Percentiles rank a stretch among this genome's conserved stretches.
Conservation (phyloP, 2,888 invertebrate genomes). For the Cosmia pyralina region DNA sequence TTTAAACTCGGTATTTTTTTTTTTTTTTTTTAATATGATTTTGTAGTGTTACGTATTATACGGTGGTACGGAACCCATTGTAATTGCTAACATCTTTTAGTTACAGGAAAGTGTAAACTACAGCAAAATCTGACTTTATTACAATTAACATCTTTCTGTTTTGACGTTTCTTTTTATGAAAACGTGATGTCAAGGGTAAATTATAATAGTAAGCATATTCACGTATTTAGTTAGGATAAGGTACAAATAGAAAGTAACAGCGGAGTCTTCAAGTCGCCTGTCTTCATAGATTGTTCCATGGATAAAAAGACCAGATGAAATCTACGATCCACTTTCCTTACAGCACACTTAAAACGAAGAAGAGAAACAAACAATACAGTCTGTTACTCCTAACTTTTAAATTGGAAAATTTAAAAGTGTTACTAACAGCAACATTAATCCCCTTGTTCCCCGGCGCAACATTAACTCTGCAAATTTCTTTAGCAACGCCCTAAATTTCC, state of each 20-base stretch:
- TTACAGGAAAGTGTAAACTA: neutral
- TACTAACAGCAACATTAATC: conserved; percentile 53
- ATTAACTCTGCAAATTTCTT: conserved; percentile 60
- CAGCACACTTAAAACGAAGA: neutral
- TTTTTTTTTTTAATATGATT: too few species aligned
- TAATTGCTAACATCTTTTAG: too few species aligned
- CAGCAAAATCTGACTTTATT: neutral
- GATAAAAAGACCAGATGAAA: neutral
- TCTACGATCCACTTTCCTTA: neutral
- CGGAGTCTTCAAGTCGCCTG: neutral
- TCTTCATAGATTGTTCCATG: neutral
- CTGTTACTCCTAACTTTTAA: conserved; percentile 50
- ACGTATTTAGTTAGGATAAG: neutral
- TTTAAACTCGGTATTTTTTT: too few species aligned
- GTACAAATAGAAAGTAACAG: neutral
- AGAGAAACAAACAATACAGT: conserved; percentile 15
- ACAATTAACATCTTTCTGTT: neutral
- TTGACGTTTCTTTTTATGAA: neutral
- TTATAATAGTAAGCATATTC: neutral
- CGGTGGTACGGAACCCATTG: too few species aligned
- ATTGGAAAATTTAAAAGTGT: conserved; percentile 57
- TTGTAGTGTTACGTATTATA: too few species aligned
- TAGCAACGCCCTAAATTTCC: conserved; percentile 55
- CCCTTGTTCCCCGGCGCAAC: conserved; percentile 38
- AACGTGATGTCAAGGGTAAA: neutral